Conservation (phyloP, 2,888 invertebrate species). For the Hoplodrina blanda region DNA sequence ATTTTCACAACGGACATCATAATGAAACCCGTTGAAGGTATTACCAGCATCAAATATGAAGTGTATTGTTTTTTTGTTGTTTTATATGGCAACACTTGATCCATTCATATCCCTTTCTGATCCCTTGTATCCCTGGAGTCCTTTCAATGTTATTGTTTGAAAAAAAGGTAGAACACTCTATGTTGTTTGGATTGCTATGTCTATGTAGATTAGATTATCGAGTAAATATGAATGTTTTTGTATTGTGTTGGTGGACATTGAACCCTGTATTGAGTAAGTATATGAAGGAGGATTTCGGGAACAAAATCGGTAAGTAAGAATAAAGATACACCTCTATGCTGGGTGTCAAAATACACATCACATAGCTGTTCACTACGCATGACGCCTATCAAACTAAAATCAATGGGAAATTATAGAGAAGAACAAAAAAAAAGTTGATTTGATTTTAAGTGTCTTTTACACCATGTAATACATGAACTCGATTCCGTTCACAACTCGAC, state of each 20-base stretch:
- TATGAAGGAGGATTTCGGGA: slow-evolving; percentile 7
- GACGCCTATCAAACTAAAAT: too few relatives aligned
- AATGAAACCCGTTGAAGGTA: slow-evolving; percentile 17
- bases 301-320: slow-evolving; percentile 38
- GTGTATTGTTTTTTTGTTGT: slow-evolving; percentile 44
- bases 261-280: slow-evolving; percentile 28
- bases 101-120: slow-evolving; percentile 50
- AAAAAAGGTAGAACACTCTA: slow-evolving; percentile 54
- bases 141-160: slow-evolving; percentile 55
- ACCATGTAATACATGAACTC: too few relatives aligned
- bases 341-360: background rate
- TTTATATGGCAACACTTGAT: slow-evolving; percentile 34
- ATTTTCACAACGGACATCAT: slow-evolving; percentile 18
- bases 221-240: slow-evolving; percentile 45
- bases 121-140: slow-evolving; percentile 53
- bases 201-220: slow-evolving; percentile 55
- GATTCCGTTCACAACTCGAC: too few relatives aligned
- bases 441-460: too few relatives aligned
- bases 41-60: slow-evolving; percentile 37
- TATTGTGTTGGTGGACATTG: slow-evolving; percentile 29
- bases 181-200: slow-evolving; percentile 51
- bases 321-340: background rate
- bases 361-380: background rate
- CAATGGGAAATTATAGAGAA: too few relatives aligned
- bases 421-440: too few relatives aligned